Evolutionary conservation across 2,888 invertebrate genomes (phyloP).

Genomic region (Pomacea canaliculata): DNA sequence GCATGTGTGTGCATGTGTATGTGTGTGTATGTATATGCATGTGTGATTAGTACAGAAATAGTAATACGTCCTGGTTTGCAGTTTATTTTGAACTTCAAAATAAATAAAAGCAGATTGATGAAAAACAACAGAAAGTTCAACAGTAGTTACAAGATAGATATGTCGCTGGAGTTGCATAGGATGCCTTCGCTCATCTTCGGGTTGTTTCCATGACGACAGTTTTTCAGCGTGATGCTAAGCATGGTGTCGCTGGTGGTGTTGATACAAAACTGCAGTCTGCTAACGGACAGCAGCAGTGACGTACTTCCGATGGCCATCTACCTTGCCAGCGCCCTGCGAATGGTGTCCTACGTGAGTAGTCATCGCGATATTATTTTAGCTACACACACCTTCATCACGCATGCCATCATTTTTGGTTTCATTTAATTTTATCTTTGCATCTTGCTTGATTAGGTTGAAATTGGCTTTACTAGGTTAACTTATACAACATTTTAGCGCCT

Average conservation of each 20-base stretch:
- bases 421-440: no score
- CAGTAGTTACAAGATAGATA: background rate
- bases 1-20: background rate
- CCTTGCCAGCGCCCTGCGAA: background rate
- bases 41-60: no score
- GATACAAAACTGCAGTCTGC: slow-evolving; percentile 15
- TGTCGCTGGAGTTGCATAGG: background rate
- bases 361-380: no score
- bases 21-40: background rate
- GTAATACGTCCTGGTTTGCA: no score
- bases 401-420: no score
- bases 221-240: slow-evolving; percentile 22
- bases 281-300: background rate
- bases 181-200: no score
- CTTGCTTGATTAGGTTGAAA: no score
- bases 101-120: no score
- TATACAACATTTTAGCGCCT: no score
- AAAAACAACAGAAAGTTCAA: no score
- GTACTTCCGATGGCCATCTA: slow-evolving; percentile 12
- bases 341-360: slow-evolving; percentile 10
- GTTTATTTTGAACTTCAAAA: no score
- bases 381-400: background rate
- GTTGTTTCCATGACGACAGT: slow-evolving; percentile 3
- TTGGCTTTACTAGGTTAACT: no score
- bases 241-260: slow-evolving; percentile 6